Evolutionary conservation across 2,888 invertebrate genomes (phyloP), one percentile per base, ranked within the genome.

Genomic region (Hoplodrina ambigua): DNA sequence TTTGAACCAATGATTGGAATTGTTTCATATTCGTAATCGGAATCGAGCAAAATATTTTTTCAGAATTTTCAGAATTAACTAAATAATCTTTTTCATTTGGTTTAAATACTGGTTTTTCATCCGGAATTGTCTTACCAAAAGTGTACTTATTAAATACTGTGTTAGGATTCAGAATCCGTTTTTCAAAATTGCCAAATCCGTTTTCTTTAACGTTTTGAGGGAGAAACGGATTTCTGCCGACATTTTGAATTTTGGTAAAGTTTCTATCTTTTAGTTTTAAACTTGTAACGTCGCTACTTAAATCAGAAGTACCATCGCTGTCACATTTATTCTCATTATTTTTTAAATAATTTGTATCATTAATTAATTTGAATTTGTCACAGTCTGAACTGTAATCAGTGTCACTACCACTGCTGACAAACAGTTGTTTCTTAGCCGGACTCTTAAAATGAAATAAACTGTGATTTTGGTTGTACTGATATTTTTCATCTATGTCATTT

Each of bases 311-410:
- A 0, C n/a, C 20, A 11, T 54, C 57, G 20, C 17, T 57, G 37
- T 55, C 46, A 1, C 19, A 30, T 1, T 37, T 57, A 25, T 53
- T 56, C 33, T 54, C 46, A 49, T 15, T 25, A 17, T 20, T 53
- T 50, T 64, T 52, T 5, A 44, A 0, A 49, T 7, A n/a, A 55
- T 72, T 79, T 0, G 62, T 57, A 64, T 72, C 41, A 70, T 74
- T 56, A 15, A 58, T 56, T 6, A 77, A 13, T 20, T 60, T 60
- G 44, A 78, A 13, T n/a, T 60, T 62, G 52, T 82, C 75, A 46
- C 55, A 65, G 0, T 52, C 25, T n/a, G 55, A 19, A 10, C 50
- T 66, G 33, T 19, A 56, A 10, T 61, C 44, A 0, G 30, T 46
- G 0, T 70, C 37, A 13, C 57, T 64, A 10, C 55, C 54, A 15